Base-by-base conservation (phyloP, 1,140 invertebrate genomes). In the Heliconius melpomene region DNA sequence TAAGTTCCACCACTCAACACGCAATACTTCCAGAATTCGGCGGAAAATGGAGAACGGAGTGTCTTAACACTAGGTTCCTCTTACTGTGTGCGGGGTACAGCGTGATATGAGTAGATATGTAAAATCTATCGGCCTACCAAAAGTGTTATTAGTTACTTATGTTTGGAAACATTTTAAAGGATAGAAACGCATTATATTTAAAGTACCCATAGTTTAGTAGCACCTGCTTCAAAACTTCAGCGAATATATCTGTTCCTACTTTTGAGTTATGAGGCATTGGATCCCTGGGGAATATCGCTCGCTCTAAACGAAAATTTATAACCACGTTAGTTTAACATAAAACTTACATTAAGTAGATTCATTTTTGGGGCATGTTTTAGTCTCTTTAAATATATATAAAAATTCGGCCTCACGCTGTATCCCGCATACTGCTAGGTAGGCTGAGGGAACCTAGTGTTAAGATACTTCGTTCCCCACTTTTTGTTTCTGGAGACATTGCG, bases 171-270 rank as follows among this genome's bases (percentile, higher is more conserved):
- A 16, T 66, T 66, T 26, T 66, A 66, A 26, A 66, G 23, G 8
- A 66, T 20, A 74, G 36, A 72, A 74, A 74, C 66, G 13, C 72
- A 72, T 79, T 75, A 78, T 79, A 80, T 74, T 75, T 23, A 75
- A 72, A 82, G 80, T 79, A 70, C 36, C 36, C 36, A 72, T 40
- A 72, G 32, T 38, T 66, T 40, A 80, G 36, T 54, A 79, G 29
- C 90, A 90, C 86, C 88, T 91, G 89, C 80, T 86, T 79, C 79
- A 74, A 86, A 89, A 89, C 85, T 90, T 87, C 80, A 84, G 81
- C 79, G 80, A 76, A 82, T 85, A 83, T 86, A 86, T 85, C 76
- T 82, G 79, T 83, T 84, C 82, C 72, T 83, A 79, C 81, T 83
- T 83, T 84, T 88, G 87, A 89, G 82, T 89, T 90, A 91, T 83